Evolutionary conservation across 2,113 vertebrate genomes (phyloP).

Genomic region (Eleginops maclovinus): DNA sequence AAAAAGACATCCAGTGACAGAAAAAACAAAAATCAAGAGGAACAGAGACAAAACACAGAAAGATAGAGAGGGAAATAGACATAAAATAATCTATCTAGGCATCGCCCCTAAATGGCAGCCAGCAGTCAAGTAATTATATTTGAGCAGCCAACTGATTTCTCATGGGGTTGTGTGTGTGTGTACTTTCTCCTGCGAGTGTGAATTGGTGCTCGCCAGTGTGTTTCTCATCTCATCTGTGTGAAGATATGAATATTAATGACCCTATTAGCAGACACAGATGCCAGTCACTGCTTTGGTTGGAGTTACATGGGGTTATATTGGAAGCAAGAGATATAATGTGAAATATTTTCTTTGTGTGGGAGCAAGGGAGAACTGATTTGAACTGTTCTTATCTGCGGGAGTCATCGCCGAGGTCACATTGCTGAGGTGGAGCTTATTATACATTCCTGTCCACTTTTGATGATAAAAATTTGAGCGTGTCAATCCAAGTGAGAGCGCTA

Average conservation of each 20-base stretch:
- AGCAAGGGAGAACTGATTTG: slow-evolving; percentile 31
- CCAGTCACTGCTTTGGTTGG: slow-evolving; percentile 63
- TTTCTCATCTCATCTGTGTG: slow-evolving; percentile 64
- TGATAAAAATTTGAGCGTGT: slow-evolving; percentile 50
- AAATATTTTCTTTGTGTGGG: slow-evolving; percentile 54
- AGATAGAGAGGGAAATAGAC: slow-evolving; percentile 21
- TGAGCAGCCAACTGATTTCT: slow-evolving; percentile 75
- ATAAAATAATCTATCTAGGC: slow-evolving; percentile 59
- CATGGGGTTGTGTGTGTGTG: slow-evolving; percentile 37
- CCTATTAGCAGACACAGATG: slow-evolving; percentile 72
- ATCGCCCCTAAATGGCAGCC: slow-evolving; percentile 63
- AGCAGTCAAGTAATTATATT: slow-evolving; percentile 77
- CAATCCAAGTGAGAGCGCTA: slow-evolving; percentile 54
- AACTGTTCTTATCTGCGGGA: slow-evolving; percentile 42
- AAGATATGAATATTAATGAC: slow-evolving; percentile 79
- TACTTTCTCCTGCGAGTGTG: slow-evolving; percentile 36
- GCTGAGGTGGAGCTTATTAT: slow-evolving; percentile 56
- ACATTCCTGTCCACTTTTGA: slow-evolving; percentile 51
- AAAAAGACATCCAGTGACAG: background rate
- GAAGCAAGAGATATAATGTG: slow-evolving; percentile 59
- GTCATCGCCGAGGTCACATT: slow-evolving; percentile 42
- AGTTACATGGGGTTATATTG: slow-evolving; percentile 58
- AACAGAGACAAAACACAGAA: slow-evolving; percentile 5
- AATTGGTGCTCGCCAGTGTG: slow-evolving; percentile 37
- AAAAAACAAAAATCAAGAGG: slow-evolving; percentile 10